phyloP scores from a whole-genome alignment of 2,888 invertebrate genomes.

The Elegia similella region DNA sequence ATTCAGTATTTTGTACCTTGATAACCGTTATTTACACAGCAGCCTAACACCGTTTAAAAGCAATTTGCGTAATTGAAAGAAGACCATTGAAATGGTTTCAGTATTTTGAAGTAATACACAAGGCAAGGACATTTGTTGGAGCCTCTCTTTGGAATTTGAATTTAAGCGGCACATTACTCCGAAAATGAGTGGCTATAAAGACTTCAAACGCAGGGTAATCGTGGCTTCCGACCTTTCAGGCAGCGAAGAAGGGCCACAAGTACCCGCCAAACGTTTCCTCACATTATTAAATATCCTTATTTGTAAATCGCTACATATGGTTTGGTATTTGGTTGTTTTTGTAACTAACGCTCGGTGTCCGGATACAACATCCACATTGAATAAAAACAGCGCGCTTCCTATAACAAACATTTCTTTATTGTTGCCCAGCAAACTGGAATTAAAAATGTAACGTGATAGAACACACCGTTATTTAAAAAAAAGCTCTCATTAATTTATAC shows the following conservation, averaged over 20 bases:
- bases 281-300: conserved; percentile 54
- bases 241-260: conserved; percentile 60
- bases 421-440: not conserved
- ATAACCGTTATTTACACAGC: not conserved
- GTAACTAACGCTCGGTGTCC: not conserved
- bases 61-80: conserved; percentile 20
- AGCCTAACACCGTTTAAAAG: conserved; percentile 19
- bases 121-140: conserved; percentile 55
- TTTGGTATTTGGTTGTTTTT: not conserved
- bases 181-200: conserved; percentile 75
- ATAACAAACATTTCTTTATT: conserved; percentile 11
- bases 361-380: not conserved
- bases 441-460: conserved; percentile 4
- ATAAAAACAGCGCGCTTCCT: conserved; percentile 1
- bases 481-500: too few relatives aligned
- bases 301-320: conserved; percentile 43
- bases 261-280: conserved; percentile 63
- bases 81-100: conserved; percentile 40
- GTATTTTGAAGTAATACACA: conserved; percentile 45
- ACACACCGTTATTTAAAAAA: not conserved
- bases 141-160: conserved; percentile 70
- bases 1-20: not conserved
- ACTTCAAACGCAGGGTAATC: conserved; percentile 78
- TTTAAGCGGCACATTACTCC: conserved; percentile 71
- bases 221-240: conserved; percentile 75